Conservation (phyloP, 2,888 invertebrate species). For the Cerceris ruficornis region DNA sequence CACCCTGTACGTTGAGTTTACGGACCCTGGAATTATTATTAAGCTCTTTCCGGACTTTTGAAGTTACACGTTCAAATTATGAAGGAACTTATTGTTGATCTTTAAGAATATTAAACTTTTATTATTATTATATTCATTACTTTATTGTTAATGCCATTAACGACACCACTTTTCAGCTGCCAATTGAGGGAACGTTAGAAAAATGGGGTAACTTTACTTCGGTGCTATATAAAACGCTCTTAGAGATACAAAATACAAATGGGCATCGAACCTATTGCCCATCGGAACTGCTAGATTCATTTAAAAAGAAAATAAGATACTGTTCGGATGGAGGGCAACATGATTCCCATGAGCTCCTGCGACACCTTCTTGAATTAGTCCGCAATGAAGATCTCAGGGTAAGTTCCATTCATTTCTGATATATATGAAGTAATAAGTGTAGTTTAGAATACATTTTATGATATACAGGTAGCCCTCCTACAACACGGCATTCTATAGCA, state of each 20-base stretch:
- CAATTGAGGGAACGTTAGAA: constrained; percentile 86
- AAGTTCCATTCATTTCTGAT: constrained; percentile 31
- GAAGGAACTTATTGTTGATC: neutral
- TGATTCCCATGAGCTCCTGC: constrained; percentile 96
- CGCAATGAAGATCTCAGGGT: constrained; percentile 85
- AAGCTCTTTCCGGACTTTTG: too few relatives aligned
- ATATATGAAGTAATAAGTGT: neutral
- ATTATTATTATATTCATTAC: neutral
- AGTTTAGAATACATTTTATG: neutral
- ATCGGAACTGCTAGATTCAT: constrained; percentile 84
- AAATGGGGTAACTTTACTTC: constrained; percentile 88
- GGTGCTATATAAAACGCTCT: constrained; percentile 87
- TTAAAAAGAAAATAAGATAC: constrained; percentile 88
- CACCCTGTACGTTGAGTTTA: too few relatives aligned
- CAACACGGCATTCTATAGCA: too few relatives aligned
- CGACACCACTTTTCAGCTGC: constrained; percentile 77
- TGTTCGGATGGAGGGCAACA: constrained; percentile 97
- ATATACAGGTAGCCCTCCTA: too few relatives aligned
- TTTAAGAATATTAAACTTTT: neutral
- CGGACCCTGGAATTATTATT: too few relatives aligned
- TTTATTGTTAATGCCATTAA: neutral
- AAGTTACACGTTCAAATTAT: too few relatives aligned
- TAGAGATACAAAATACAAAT: constrained; percentile 86
- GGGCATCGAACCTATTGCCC: constrained; percentile 86
- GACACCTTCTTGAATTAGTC: constrained; percentile 94